Base-by-base conservation (phyloP, 2,113 vertebrate genomes). In the Guaruba guarouba region DNA sequence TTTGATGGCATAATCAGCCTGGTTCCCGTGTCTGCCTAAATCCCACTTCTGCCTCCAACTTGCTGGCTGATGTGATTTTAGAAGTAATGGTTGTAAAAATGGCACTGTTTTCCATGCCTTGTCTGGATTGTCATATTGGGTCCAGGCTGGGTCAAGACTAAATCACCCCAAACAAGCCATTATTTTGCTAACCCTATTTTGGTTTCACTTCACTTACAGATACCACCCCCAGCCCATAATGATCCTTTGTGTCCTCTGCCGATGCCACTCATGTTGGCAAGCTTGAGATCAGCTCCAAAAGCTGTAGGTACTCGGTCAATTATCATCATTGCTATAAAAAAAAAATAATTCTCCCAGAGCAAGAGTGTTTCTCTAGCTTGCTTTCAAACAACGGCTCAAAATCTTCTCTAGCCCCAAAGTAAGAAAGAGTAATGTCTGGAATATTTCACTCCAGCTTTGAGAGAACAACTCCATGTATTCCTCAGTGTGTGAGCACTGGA, bases 371-470 rank as follows among this genome's bases (percentile, higher is more conserved):
- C 94, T 63, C 39, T 77, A 94, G 66, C 76, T 93, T 83, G 59
- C 37, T 79, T 94, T 96, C 88, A 95, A 96, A 95, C 61, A 59
- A 67, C 31, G 3, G 74, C 85, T 93, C 39, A 27, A 91, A 92
- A 92, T 80, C 79, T 46, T 80, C 86, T 80, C 66, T 67, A 31
- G 52, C 37, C 81, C 90, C 8, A 3, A 62, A 86, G 91, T 85
- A 59, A 96, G 94, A 95, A 96, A 95, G 88, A 95, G 81, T 88
- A 87, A 82, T 90, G 91, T 90, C 94, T 97, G 94, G 97, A 94
- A 91, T 92, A 92, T 94, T 96, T 97, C 96, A 95, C 69, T 81
- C 51, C 75, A 10, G 66, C 85, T 90, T 77, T 76, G 67, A 79
- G 91, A 96, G 96, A 97, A 97, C 92, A 95, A 97, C 91, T 89